Conservation (phyloP, 2,888 invertebrate species). For the Limnephilus rhombicus region DNA sequence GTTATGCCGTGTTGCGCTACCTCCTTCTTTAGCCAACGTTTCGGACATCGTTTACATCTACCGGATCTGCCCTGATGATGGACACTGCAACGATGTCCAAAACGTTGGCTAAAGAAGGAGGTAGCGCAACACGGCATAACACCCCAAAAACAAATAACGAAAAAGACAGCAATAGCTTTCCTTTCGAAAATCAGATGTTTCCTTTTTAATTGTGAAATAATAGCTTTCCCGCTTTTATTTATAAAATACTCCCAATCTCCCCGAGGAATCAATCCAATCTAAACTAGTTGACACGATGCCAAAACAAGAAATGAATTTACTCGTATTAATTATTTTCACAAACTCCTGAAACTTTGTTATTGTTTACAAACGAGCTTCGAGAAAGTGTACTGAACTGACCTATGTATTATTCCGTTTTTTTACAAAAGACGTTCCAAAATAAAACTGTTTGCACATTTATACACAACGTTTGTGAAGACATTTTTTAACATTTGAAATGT, state of each 20-base stretch:
- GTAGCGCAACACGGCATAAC: too few relatives aligned
- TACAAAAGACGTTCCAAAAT: background rate
- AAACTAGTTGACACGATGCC: conserved; percentile 27
- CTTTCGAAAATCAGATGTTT: background rate
- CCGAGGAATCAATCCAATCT: conserved; percentile 17
- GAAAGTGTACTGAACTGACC: conserved; percentile 11
- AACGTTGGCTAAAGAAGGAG: too few relatives aligned
- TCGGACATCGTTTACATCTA: too few relatives aligned
- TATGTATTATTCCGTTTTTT: background rate
- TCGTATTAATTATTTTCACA: conserved; percentile 4
- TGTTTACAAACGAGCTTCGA: conserved; percentile 32
- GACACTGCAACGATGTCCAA: too few relatives aligned
- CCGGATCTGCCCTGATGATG: too few relatives aligned
- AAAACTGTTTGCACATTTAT: background rate
- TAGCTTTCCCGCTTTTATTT: background rate
- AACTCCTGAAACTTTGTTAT: background rate
- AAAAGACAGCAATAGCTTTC: background rate
- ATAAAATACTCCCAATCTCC: background rate
- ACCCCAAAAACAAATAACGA: too few relatives aligned
- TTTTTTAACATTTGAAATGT: background rate
- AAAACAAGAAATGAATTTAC: background rate
- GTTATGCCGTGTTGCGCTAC: too few relatives aligned
- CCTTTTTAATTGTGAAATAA: background rate
- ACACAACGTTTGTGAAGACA: background rate
- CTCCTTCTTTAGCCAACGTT: too few relatives aligned